Conservation (phyloP, 2,888 invertebrate species). For the Trachelus iudaicus region DNA sequence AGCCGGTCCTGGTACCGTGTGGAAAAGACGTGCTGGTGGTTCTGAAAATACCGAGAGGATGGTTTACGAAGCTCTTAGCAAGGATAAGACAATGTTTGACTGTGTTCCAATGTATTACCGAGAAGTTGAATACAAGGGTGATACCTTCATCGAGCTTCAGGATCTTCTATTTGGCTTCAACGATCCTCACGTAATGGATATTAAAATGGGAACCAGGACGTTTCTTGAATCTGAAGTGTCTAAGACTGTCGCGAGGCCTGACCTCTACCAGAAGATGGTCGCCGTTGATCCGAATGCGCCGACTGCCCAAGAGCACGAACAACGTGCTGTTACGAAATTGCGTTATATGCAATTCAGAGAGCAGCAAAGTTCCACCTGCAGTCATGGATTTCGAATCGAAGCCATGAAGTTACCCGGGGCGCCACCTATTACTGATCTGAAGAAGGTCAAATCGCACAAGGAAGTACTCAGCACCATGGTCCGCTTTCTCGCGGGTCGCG, state of each 20-base stretch:
- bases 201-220: constrained; percentile 96
- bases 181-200: constrained; percentile 96
- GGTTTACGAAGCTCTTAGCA: constrained; percentile 83
- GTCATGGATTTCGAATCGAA: constrained; percentile 95
- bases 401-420: constrained; percentile 89
- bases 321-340: constrained; percentile 91
- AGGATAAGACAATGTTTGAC: constrained; percentile 77
- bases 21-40: constrained; percentile 84
- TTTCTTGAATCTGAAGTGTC: constrained; percentile 95
- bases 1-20: constrained; percentile 92
- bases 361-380: constrained; percentile 90
- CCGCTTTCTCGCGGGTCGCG: constrained; percentile 77
- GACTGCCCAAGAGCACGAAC: constrained; percentile 82
- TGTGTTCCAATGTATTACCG: constrained; percentile 88
- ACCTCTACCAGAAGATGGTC: constrained; percentile 96
- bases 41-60: constrained; percentile 79
- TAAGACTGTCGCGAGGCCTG: constrained; percentile 84
- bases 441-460: constrained; percentile 82
- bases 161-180: constrained; percentile 90
- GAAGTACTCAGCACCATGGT: constrained; percentile 81
- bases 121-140: constrained; percentile 81
- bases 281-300: constrained; percentile 89
- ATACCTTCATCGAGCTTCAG: constrained; percentile 93
- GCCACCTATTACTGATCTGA: constrained; percentile 87
- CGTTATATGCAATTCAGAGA: constrained; percentile 98